A percentile compares a stretch with the other conserved stretches of the same genome.
phyloP scores from a whole-genome alignment of 2,797 vertebrate species.

The Sciurus carolinensis region DNA sequence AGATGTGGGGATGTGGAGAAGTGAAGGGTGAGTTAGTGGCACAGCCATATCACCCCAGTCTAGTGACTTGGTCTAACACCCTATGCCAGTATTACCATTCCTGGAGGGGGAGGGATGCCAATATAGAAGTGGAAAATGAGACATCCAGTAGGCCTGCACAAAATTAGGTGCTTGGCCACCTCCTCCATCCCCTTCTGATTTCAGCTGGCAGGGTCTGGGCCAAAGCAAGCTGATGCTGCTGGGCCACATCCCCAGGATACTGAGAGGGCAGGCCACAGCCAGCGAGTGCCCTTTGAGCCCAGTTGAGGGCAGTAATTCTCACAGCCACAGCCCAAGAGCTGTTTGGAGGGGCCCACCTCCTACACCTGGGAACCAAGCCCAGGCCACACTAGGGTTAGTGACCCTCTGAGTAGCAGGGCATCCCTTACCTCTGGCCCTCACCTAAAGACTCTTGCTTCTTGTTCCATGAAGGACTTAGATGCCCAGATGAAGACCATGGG shows the following conservation, averaged over 20 bases:
- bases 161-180: too few relatives aligned
- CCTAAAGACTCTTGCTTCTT: background rate
- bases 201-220: background rate
- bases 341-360: background rate
- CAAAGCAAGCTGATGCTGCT: background rate
- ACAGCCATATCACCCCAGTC: background rate
- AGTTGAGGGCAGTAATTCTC: background rate
- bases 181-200: background rate
- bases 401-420: background rate
- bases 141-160: background rate
- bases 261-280: background rate
- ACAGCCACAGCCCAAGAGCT: background rate
- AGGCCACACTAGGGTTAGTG: background rate
- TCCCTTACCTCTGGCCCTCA: background rate
- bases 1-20: background rate
- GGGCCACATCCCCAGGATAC: background rate
- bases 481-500: background rate
- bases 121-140: background rate
- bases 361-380: background rate
- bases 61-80: background rate
- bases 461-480: background rate
- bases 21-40: background rate
- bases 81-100: too few relatives aligned
- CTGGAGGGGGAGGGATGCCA: background rate
- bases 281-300: accelerated